Conservation (phyloP, 2,888 invertebrate species). For the Chirona hameri region DNA sequence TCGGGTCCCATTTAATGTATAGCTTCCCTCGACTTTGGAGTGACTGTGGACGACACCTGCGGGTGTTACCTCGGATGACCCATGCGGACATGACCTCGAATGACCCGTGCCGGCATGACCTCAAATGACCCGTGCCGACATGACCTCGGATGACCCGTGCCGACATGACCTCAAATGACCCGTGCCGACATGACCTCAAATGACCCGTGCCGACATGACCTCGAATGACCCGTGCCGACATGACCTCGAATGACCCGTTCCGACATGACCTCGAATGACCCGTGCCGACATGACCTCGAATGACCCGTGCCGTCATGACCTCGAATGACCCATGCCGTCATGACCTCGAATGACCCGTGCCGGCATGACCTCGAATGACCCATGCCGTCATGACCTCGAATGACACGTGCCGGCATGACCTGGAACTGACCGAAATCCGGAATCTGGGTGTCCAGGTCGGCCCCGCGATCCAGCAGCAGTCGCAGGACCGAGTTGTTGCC, state of each 20-base stretch:
- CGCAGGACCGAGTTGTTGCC: background rate
- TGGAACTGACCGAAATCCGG: background rate
- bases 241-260: background rate
- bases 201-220: background rate
- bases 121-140: background rate
- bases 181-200: background rate
- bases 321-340: background rate
- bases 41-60: too few relatives aligned
- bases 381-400: background rate
- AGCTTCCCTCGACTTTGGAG: too few relatives aligned
- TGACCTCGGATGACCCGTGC: background rate
- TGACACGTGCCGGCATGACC: background rate
- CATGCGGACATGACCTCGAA: background rate
- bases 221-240: background rate
- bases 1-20: too few relatives aligned
- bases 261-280: too few relatives aligned
- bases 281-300: background rate
- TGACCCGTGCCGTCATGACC: background rate
- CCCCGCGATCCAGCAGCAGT: slow-evolving; percentile 8
- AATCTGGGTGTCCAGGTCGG: background rate
- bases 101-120: background rate
- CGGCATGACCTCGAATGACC: background rate
- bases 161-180: too few relatives aligned
- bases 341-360: too few relatives aligned
- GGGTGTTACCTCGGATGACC: too few relatives aligned